These are phyloP conservation scores for Glaucopsyche alexis DNA, from an alignment of 2,888 invertebrate species.

Conservation along the genomic window DNA sequence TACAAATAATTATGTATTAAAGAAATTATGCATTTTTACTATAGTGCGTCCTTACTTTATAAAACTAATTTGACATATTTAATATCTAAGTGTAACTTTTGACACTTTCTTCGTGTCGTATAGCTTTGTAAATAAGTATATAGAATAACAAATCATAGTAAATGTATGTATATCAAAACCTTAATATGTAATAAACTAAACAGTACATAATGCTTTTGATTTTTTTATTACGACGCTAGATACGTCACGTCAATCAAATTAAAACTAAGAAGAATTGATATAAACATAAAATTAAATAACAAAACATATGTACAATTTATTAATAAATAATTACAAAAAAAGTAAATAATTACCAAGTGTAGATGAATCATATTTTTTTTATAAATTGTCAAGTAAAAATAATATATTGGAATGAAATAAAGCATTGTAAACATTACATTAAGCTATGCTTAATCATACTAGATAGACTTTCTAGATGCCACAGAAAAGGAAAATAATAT, in stretches of 20 bases:
- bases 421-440: conserved; percentile 37
- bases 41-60: conserved; percentile 9
- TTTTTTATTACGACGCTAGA: conserved; percentile 39
- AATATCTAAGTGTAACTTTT: background rate
- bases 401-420: conserved; percentile 59
- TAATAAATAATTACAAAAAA: conserved; percentile 75
- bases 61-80: conserved; percentile 3
- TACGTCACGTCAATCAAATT: conserved; percentile 48
- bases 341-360: conserved; percentile 47
- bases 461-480: conserved; percentile 39
- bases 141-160: background rate
- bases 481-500: conserved; percentile 26
- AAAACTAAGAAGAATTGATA: conserved; percentile 56
- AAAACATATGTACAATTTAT: conserved; percentile 77
- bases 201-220: conserved; percentile 41
- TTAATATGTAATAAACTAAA: conserved; percentile 16
- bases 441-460: conserved; percentile 37
- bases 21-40: conserved; percentile 37
- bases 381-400: conserved; percentile 44
- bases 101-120: background rate
- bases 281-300: conserved; percentile 78
- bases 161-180: background rate
- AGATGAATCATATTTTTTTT: conserved; percentile 46
- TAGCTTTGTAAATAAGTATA: background rate
- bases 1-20: conserved; percentile 46